Evolutionary conservation across 2,888 invertebrate genomes (phyloP), one percentile per base, ranked within the genome.

Genomic region (Heliothis peltigera): DNA sequence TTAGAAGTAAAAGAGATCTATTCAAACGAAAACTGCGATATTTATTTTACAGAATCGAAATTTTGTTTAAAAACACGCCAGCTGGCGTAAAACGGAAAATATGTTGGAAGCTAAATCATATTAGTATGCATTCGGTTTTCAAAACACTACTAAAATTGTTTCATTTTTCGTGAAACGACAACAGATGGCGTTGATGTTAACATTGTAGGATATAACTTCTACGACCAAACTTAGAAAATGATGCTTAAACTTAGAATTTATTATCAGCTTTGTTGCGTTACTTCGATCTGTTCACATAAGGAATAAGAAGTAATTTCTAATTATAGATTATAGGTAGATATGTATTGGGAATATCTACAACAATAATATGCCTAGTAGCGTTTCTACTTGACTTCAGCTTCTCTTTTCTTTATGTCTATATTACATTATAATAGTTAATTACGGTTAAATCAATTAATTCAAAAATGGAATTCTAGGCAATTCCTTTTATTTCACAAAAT

Each of bases 151-250:
- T 4, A 12, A 10, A 1, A 25, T 25, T 4, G 2, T 6, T 19
- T 22, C 8, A 49, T 46, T 46, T 72, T 64, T 2, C 17, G 10
- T 18, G 12, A 1, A n/a, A 8, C 25, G 1, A 0, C 22, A 46
- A 72, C 18, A 72, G 72, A 72, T 72, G 72, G 76, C 56, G 65
- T 19, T 59, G n/a, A 21, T 28, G 5, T 49, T 28, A 17, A 39
- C 8, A 47, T 63, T 43, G 12, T 44, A 17, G 28, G 39, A 54
- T n/a, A 8, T n/a, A 10, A 32, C 22, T 42, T 3, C 17, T 25
- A 42, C 4, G 4, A 35, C 52, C 63, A 19, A 62, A 6, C 52
- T 32, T 15, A 10, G 10, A 32, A 32, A 32, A 12, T 32, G 10
- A 10, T 2, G 2, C 32, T 12, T 0, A 32, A 32, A 12, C 10